Conservation (phyloP, 2,888 invertebrate genomes). For the Mechanitis mazaeus region DNA sequence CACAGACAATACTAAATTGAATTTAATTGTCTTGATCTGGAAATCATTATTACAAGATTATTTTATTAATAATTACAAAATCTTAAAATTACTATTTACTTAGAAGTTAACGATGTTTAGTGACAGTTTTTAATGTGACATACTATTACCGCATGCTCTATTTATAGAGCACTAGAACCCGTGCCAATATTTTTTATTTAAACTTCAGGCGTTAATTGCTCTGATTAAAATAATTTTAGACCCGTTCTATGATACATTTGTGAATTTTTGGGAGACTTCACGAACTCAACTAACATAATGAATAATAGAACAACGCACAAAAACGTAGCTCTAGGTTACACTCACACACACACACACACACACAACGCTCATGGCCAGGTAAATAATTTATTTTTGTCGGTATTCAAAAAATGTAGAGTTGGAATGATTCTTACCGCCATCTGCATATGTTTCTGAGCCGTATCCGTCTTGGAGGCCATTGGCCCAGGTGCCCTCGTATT, state of each 20-base stretch:
- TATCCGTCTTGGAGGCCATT: constrained; percentile 99
- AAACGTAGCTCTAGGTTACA: constrained; percentile 17
- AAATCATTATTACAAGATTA: too few relatives aligned
- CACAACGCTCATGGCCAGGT: constrained; percentile 58
- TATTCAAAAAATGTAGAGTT: constrained; percentile 57
- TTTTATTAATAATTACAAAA: background rate
- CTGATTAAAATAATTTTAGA: constrained; percentile 20
- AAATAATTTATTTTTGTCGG: constrained; percentile 59
- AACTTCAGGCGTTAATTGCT: constrained; percentile 17
- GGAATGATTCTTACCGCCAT: constrained; percentile 89
- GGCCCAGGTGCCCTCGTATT: constrained; percentile 99
- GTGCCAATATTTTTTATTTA: constrained; percentile 20
- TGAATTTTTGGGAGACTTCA: background rate
- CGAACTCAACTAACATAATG: background rate
- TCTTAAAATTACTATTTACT: background rate
- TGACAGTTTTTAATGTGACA: constrained; percentile 15
- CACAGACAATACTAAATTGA: too few relatives aligned
- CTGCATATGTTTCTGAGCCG: constrained; percentile 99
- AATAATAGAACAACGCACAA: background rate
- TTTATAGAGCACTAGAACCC: constrained; percentile 12
- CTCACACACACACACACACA: constrained; percentile 15
- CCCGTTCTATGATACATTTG: background rate
- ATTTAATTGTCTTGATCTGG: too few relatives aligned
- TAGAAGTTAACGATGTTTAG: constrained; percentile 1
- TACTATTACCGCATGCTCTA: constrained; percentile 16